Percentiles rank a stretch among this genome's conserved stretches.
Evolutionary conservation across 2,113 vertebrate genomes (phyloP).

Genomic region (Epinephelus cyanopodus): DNA sequence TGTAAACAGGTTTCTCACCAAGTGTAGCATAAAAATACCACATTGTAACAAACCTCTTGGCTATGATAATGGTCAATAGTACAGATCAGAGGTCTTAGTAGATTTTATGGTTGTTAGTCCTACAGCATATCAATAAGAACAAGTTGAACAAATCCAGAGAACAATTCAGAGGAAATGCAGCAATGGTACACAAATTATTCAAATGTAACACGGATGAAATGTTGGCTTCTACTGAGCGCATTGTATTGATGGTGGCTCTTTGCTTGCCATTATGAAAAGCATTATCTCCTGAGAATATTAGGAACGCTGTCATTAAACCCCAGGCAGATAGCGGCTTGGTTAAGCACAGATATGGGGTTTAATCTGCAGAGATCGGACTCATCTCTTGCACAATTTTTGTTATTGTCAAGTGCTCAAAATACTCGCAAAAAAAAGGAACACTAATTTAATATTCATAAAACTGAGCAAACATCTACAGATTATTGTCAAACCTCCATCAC

Average conservation of each 20-base stretch:
- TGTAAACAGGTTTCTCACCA: conserved; percentile 82
- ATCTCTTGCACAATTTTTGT: conserved; percentile 48
- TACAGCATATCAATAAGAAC: conserved; percentile 78
- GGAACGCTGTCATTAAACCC: conserved; percentile 65
- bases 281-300: conserved; percentile 61
- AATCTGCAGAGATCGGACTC: conserved; percentile 58
- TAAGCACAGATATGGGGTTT: conserved; percentile 52
- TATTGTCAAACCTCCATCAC: conserved; percentile 24
- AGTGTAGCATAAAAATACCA: conserved; percentile 79
- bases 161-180: conserved; percentile 65
- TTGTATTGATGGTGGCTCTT: conserved; percentile 48
- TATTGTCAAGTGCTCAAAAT: conserved; percentile 36
- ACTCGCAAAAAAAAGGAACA: conserved; percentile 34
- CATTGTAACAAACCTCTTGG: conserved; percentile 78
- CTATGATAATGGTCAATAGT: conserved; percentile 83
- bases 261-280: conserved; percentile 49
- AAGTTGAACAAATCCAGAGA: conserved; percentile 76
- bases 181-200: conserved; percentile 64
- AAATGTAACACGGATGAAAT: conserved; percentile 41
- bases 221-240: conserved; percentile 34
- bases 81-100: conserved; percentile 81
- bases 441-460: conserved; percentile 52
- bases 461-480: conserved; percentile 25
- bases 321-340: conserved; percentile 58
- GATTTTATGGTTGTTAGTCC: conserved; percentile 79